phyloP scores from a whole-genome alignment of 1,140 invertebrate genomes.

The Danaus melanippus region DNA sequence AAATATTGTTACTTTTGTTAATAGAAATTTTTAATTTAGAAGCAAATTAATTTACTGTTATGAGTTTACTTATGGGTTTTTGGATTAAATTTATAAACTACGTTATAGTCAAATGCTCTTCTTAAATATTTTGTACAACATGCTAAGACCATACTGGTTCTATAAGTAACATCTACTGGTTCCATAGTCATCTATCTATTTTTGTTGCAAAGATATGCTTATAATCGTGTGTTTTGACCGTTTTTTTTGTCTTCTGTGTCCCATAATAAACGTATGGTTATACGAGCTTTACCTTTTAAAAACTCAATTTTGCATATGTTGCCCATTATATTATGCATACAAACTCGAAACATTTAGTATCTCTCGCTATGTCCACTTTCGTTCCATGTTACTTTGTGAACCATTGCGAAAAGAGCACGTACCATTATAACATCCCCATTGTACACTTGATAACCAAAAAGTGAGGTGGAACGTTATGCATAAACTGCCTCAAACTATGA shows the following conservation, averaged over 20 bases:
- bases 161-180: too few species aligned
- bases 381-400: slow-evolving; percentile 22
- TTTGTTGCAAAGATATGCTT: slow-evolving; percentile 11
- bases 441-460: slow-evolving; percentile 44
- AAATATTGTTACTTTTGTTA: too few species aligned
- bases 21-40: too few species aligned
- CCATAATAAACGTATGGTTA: slow-evolving; percentile 12
- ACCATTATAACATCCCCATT: slow-evolving; percentile 37
- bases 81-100: too few species aligned
- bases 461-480: slow-evolving; percentile 37
- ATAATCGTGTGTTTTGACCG: slow-evolving; percentile 17
- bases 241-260: slow-evolving; percentile 14
- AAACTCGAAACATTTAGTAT: slow-evolving; percentile 26
- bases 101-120: too few species aligned
- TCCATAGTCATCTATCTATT: too few species aligned
- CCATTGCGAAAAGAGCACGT: slow-evolving; percentile 21
- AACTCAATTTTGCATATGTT: slow-evolving; percentile 17
- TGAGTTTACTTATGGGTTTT: too few species aligned
- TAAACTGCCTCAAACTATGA: slow-evolving; percentile 36
- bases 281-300: slow-evolving; percentile 17
- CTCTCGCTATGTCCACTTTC: slow-evolving; percentile 24
- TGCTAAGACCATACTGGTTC: too few species aligned
- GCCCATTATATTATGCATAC: slow-evolving; percentile 23
- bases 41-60: too few species aligned
- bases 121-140: too few species aligned